Percentiles rank a stretch among this genome's conserved stretches.
Conservation (phyloP, 2,888 invertebrate genomes). For the Drosophila quinaria region DNA sequence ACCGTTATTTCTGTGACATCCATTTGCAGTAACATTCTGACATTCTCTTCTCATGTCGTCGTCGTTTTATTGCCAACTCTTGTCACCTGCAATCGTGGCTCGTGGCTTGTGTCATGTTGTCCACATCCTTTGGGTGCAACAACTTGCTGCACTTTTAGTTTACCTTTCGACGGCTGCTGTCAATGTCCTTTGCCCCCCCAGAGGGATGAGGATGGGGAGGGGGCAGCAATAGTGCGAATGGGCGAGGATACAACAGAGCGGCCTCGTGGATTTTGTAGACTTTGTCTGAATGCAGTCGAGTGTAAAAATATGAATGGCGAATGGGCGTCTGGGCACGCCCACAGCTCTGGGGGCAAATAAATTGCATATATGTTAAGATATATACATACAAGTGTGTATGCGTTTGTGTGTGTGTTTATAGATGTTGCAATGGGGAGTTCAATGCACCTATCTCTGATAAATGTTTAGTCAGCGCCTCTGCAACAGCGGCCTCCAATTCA, state of each 20-base stretch:
- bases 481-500: constrained; percentile 51
- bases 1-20: constrained; percentile 16
- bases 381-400: constrained; percentile 4
- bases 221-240: constrained; percentile 8
- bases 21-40: constrained; percentile 24
- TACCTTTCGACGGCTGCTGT: constrained; percentile 70
- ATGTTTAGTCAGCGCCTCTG: constrained; percentile 61
- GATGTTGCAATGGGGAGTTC: constrained; percentile 49
- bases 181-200: constrained; percentile 69
- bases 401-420: constrained; percentile 18
- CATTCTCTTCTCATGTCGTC: constrained; percentile 41
- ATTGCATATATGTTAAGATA: constrained; percentile 52
- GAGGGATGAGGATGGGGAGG: neutral
- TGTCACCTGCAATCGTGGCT: constrained; percentile 66
- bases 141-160: constrained; percentile 63
- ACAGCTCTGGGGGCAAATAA: constrained; percentile 61
- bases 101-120: constrained; percentile 38
- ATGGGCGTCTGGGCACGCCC: constrained; percentile 69
- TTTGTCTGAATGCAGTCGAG: constrained; percentile 71
- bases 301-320: constrained; percentile 76
- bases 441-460: constrained; percentile 70
- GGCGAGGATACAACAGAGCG: constrained; percentile 9
- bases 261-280: constrained; percentile 38
- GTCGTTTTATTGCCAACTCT: constrained; percentile 59
- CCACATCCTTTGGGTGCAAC: constrained; percentile 60